phyloP scores from a whole-genome alignment of 2,113 vertebrate species.

The Corapipo altera region DNA sequence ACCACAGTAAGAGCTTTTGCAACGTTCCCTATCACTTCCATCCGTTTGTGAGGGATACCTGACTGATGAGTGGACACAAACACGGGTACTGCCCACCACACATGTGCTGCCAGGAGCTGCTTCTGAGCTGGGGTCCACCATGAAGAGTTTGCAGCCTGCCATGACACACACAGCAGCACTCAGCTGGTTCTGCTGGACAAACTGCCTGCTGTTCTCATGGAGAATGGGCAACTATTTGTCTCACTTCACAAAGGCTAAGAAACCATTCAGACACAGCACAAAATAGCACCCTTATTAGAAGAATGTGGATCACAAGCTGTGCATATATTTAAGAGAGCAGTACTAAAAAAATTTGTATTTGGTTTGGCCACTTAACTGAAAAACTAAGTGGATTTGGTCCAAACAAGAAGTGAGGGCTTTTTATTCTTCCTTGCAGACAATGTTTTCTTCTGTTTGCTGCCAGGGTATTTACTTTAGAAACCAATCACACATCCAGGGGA shows the following conservation, averaged over 20 bases:
- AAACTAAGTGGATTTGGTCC: slow-evolving; percentile 24
- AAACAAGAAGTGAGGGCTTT: not conserved
- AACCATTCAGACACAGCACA: not conserved
- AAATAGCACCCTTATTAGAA: slow-evolving; percentile 10
- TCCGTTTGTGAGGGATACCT: not conserved
- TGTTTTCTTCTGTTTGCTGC: slow-evolving; percentile 8
- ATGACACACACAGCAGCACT: not conserved
- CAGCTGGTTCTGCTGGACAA: not conserved
- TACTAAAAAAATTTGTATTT: not conserved
- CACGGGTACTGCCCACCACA: not conserved
- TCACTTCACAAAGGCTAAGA: slow-evolving; percentile 18
- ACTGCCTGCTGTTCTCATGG: not conserved
- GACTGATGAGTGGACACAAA: not conserved
- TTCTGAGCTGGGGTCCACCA: not conserved
- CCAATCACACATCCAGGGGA: not conserved
- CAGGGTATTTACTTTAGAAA: slow-evolving; percentile 17
- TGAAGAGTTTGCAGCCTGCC: not conserved
- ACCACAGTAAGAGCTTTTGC: not conserved
- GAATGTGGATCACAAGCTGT: slow-evolving; percentile 12
- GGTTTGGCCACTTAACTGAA: slow-evolving; percentile 17
- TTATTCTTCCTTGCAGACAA: slow-evolving; percentile 22
- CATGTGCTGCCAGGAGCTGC: not conserved
- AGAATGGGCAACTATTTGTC: not conserved
- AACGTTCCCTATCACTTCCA: not conserved
- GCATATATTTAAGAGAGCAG: not conserved